Evolutionary conservation across 2,888 invertebrate genomes (phyloP).

Genomic region (Drosophila ustulata): DNA sequence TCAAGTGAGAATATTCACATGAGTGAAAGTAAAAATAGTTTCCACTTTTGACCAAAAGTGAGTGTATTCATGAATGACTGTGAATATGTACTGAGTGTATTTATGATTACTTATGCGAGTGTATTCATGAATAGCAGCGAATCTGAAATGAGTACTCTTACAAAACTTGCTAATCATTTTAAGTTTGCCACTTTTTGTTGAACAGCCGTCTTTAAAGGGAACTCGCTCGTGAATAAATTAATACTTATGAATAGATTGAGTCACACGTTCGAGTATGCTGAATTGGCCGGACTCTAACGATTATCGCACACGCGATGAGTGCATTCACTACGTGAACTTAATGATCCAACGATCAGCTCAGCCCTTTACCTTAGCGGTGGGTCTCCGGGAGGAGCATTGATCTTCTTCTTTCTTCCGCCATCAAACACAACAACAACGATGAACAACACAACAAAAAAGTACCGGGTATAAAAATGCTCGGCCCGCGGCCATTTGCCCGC

Average conservation of each 20-base stretch:
- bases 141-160: background rate
- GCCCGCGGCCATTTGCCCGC: constrained; percentile 65
- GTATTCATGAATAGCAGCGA: background rate
- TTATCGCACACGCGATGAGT: constrained; percentile 48
- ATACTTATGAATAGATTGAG: constrained; percentile 9
- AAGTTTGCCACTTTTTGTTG: background rate
- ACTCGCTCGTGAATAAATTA: constrained; percentile 22
- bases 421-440: background rate
- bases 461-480: constrained; percentile 10
- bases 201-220: no score
- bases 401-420: constrained; percentile 8
- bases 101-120: background rate
- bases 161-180: background rate
- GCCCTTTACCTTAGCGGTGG: constrained; percentile 17
- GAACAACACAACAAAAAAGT: background rate
- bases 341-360: constrained; percentile 21
- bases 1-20: background rate
- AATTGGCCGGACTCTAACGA: constrained; percentile 8
- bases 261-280: background rate
- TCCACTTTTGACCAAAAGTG: background rate
- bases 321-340: constrained; percentile 39
- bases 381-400: constrained; percentile 19
- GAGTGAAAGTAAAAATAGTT: background rate
- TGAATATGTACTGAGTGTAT: no score
- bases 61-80: constrained; percentile 5